Evolutionary conservation across 2,113 vertebrate genomes (phyloP), one percentile per base, ranked within the genome.

Genomic region (Bombycilla garrulus): DNA sequence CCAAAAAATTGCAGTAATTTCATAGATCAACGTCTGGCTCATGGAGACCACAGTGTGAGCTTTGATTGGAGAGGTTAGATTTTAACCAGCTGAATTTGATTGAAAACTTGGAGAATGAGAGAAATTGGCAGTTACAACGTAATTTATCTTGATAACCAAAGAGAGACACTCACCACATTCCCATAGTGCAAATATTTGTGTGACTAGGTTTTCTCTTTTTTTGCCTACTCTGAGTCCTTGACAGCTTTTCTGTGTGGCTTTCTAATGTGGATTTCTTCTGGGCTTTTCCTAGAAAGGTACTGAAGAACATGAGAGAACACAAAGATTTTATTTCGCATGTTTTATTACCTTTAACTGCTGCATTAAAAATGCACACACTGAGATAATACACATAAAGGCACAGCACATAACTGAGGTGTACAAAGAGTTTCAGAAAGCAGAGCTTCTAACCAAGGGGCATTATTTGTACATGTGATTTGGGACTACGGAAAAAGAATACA

Each of bases 81-180:
- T 90, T 94, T 73, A 90, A 85, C 58, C 45, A 84, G 79, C 53
- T 94, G 85, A 79, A 57, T 70, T 94, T 83, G 50, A 80, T 12
- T 92, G 82, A 85, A 71, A 88, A 40, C 33, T 47, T 76, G 35
- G 62, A 90, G 78, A 82, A 81, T 22, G 57, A 81, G 73, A 64
- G 70, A 87, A 91, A 67, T 61, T 61, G 17, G 45, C 76, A 76
- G 47, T 90, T 92, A 86, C 76, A 86, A 88, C 64, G 67, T 84
- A 29, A 86, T 88, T 96, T 86, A 80, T 95, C 58, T 88, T 69
- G 90, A 88, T 92, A 88, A 79, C 28, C 45, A 80, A 66, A 56
- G 54, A 51, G 73, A 77, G 78, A 77, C 35, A 67, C 87, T 89
- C 21, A 64, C 62, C 86, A 73, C 76, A 73, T 88, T 80, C 45